Base-by-base conservation (phyloP, 2,113 vertebrate genomes). In the Tragelaphus strepsiceros region DNA sequence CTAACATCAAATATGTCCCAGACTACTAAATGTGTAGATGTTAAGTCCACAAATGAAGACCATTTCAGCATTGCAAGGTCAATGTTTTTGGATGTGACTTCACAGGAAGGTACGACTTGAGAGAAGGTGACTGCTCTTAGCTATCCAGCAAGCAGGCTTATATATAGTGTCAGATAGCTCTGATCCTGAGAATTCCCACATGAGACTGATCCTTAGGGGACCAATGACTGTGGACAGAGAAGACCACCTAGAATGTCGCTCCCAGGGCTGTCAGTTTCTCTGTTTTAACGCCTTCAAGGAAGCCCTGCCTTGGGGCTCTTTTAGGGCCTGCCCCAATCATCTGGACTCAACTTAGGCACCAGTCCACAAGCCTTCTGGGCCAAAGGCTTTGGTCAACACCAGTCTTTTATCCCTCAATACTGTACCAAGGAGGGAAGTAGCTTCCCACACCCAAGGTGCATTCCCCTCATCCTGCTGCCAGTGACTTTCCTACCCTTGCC, bases 261-360 rank as follows among this genome's bases (percentile, higher is more conserved):
- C 54, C 74, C 22, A 97, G 80, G 91, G 67, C n/a, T 82, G 28
- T 71, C 77, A 91, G 53, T 94, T 94, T 94, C 82, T 97, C 28
- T 98, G 89, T 89, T 97, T 97, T 95, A 74, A n/a, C 51, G 7
- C 74, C 67, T 96, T 92, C 43, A 77, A 90, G 78, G 92, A 92
- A 82, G 82, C 77, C 59, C 67, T 94, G 58, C 88, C 54, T 96
- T 96, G 88, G 64, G 89, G 54, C 82, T 85, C 56, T 87, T 17
- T 35, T 94, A 53, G 24, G 91, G 46, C 24, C 90, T 78, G 4
- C 13, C 82, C 61, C 96, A 35, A 62, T 49, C 43, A 51, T 61
- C 32, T 97, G 51, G 39, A 32, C 67, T 93, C 83, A 86, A 39
- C 59, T 88, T 96, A 82, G 71, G 64, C 87, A 88, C 53, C 58